Evolutionary conservation across 2,888 invertebrate species (phyloP).

Genomic region (Orthosia incerta): DNA sequence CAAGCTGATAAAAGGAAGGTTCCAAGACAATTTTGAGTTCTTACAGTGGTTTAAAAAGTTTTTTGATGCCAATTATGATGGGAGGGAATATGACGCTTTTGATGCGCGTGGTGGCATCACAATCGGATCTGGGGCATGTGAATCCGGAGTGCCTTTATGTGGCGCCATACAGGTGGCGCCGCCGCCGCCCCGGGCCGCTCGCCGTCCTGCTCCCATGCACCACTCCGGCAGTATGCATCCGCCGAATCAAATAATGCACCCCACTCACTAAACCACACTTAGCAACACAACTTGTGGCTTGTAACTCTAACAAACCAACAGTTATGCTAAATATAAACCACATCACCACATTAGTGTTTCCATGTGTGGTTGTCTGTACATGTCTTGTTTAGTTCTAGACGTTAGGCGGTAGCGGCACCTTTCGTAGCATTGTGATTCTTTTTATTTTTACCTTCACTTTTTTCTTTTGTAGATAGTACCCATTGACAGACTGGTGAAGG

Average conservation of each 20-base stretch:
- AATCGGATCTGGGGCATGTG: conserved; percentile 93
- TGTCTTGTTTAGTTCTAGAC: conserved; percentile 57
- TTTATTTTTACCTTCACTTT: conserved; percentile 82
- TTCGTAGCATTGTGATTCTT: conserved; percentile 75
- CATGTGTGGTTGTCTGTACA: conserved; percentile 68
- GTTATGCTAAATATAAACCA: conserved; percentile 39
- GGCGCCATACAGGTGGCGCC: conserved; percentile 70
- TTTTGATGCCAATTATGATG: conserved; percentile 99
- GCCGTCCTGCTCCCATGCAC: conserved; percentile 76
- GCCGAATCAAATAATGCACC: conserved; percentile 68
- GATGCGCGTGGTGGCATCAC: conserved; percentile 96
- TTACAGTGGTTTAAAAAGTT: conserved; percentile 99
- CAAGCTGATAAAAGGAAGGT: conserved; percentile 99
- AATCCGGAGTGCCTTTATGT: conserved; percentile 88
- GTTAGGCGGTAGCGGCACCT: conserved; percentile 75
- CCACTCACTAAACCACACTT: conserved; percentile 70
- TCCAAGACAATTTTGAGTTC: conserved; percentile 99
- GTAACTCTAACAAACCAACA: conserved; percentile 24
- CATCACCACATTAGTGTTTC: conserved; percentile 58
- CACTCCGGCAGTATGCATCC: conserved; percentile 87
- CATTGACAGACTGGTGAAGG: conserved; percentile 98
- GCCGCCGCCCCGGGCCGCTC: conserved; percentile 69
- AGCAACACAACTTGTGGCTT: conserved; percentile 67
- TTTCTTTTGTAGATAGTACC: conserved; percentile 95
- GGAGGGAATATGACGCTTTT: conserved; percentile 98